Evolutionary conservation across 2,888 invertebrate species (phyloP).

Genomic region (Eupithecia abbreviata): DNA sequence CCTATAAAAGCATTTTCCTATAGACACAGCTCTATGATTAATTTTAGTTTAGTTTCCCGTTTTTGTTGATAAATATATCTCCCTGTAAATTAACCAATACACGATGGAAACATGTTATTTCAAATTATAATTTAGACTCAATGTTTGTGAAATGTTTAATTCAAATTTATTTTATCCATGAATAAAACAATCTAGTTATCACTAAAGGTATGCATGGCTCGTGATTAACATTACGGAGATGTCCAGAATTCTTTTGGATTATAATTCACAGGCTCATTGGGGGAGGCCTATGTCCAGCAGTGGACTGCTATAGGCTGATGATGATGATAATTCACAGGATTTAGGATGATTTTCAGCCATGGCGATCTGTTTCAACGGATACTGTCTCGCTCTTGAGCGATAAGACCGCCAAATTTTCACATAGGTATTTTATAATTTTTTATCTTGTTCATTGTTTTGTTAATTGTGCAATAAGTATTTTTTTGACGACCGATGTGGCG

Average conservation of each 20-base stretch:
- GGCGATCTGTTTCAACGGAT: too few species aligned
- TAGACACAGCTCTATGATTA: conserved; percentile 5
- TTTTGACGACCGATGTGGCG: too few species aligned
- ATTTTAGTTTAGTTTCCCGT: neutral
- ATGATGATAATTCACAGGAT: too few species aligned
- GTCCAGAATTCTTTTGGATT: neutral
- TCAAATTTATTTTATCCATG: neutral
- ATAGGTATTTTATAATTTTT: too few species aligned
- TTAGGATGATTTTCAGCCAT: too few species aligned
- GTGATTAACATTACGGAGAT: neutral
- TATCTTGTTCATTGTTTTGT: too few species aligned
- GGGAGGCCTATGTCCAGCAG: too few species aligned
- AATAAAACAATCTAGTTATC: neutral
- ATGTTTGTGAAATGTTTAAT: neutral
- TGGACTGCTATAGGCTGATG: too few species aligned
- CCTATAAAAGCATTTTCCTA: neutral
- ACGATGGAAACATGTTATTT: neutral
- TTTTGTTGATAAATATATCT: neutral
- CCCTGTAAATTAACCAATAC: neutral
- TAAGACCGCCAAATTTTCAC: too few species aligned
- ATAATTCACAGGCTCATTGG: too few species aligned
- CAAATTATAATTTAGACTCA: neutral
- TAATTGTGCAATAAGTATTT: too few species aligned
- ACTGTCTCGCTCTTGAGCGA: too few species aligned
- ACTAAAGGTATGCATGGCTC: neutral